Percentiles rank a stretch among this genome's conserved stretches.
These are phyloP conservation scores for Gymnosoma rotundatum DNA, from an alignment of 2,888 invertebrate genomes.

Conservation along the genomic window DNA sequence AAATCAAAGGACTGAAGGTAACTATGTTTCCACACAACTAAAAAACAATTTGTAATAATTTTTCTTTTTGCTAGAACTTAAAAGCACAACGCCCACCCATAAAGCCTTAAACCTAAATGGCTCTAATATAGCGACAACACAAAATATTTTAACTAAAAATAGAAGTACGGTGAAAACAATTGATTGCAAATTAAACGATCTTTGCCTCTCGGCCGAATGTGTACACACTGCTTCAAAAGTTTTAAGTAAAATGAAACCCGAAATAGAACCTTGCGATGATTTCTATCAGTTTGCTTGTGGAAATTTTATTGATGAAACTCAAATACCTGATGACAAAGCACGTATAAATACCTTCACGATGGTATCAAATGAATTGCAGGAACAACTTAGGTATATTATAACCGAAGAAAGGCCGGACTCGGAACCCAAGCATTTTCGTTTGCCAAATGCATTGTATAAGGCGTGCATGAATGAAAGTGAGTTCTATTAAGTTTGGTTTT, in stretches of 20 bases:
- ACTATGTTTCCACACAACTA: background rate
- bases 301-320: conserved; percentile 86
- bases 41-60: background rate
- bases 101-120: conserved; percentile 76
- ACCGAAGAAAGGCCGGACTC: conserved; percentile 78
- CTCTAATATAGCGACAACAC: conserved; percentile 74
- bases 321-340: conserved; percentile 87
- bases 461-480: conserved; percentile 83
- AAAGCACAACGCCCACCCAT: conserved; percentile 63
- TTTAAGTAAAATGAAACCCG: conserved; percentile 86
- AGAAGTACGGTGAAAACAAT: conserved; percentile 22
- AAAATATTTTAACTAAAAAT: conserved; percentile 72
- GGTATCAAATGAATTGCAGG: conserved; percentile 82
- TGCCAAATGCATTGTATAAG: conserved; percentile 82
- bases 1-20: conserved; percentile 78
- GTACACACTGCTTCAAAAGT: conserved; percentile 88
- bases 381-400: conserved; percentile 81
- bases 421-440: conserved; percentile 81
- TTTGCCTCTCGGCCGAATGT: conserved; percentile 90
- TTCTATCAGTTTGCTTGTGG: conserved; percentile 91
- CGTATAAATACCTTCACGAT: conserved; percentile 81
- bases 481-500: conserved; percentile 22
- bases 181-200: conserved; percentile 71
- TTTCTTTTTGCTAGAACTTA: conserved; percentile 66
- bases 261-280: conserved; percentile 89